A percentile compares a stretch with the other conserved stretches of the same genome.
Evolutionary conservation across 2,888 invertebrate genomes (phyloP).

Genomic region (Leptura quadrifasciata): DNA sequence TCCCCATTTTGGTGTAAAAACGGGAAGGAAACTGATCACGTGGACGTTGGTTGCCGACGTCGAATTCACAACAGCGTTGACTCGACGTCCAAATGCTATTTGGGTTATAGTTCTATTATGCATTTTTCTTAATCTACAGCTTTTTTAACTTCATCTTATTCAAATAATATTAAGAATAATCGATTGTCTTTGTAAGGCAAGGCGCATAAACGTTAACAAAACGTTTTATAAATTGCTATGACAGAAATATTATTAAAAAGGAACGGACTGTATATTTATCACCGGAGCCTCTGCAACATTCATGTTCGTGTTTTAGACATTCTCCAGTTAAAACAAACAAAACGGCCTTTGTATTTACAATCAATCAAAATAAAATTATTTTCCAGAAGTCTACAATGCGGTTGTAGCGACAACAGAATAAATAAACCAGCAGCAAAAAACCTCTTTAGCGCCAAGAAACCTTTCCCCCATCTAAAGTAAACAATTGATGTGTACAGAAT

Average conservation of each 20-base stretch:
- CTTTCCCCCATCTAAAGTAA: slow-evolving; percentile 7
- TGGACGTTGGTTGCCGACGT: too few relatives aligned
- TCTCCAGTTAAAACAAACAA: slow-evolving; percentile 3
- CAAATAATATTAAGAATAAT: too few relatives aligned
- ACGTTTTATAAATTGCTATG: background rate
- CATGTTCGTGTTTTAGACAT: background rate
- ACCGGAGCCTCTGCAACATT: background rate
- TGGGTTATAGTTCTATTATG: too few relatives aligned
- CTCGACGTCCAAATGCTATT: too few relatives aligned
- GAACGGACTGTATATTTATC: background rate
- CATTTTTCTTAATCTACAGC: too few relatives aligned
- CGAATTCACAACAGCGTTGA: too few relatives aligned
- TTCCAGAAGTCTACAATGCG: slow-evolving; percentile 1
- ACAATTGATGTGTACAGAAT: slow-evolving; percentile 7
- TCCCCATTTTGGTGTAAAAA: too few relatives aligned
- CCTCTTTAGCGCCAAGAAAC: background rate
- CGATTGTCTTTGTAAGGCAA: too few relatives aligned
- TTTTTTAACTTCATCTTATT: too few relatives aligned
- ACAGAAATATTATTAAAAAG: background rate
- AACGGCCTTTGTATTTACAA: background rate
- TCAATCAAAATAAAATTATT: slow-evolving; percentile 4
- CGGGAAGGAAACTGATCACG: too few relatives aligned
- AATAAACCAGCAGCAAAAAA: background rate
- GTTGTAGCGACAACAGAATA: background rate
- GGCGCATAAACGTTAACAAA: too few relatives aligned